Base-by-base conservation (phyloP, 2,888 invertebrate genomes). In the Uloborus plumipes region DNA sequence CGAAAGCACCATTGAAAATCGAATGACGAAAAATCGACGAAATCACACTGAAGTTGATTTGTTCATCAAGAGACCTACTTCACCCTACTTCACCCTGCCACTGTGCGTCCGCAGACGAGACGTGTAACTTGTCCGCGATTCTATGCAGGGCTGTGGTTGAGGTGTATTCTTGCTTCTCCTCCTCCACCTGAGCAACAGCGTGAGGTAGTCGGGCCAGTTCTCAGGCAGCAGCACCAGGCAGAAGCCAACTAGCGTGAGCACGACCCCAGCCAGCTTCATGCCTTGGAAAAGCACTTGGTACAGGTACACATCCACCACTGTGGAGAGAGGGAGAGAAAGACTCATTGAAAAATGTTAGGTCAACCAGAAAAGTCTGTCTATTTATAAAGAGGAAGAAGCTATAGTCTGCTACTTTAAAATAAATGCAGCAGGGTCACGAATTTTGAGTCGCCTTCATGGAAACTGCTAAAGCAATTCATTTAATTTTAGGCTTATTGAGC, bases 121-220 rank as follows among this genome's bases (percentile, higher is more conserved):
- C 87, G 95, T 93, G 89, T 96, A 96, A 91, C 96, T 96, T 85
- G 94, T 94, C 64, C 94, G 94, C 87, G 94, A 92, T 90, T 93
- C 94, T 90, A 94, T 94, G 88, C 26, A 47, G 14, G 66, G 59
- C 15, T 79, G 49, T 1, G 20, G 31, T 15, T 20, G 61, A n/a
- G 39, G 59, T 20, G 69, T 83, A 22, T 85, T 84, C 53, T 84
- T 80, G 50, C 84, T 85, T 50, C 79, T 82, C 55, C 85, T 64
- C 55, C 86, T 79, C 86, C 85, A 86, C 51, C 96, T 93, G 87
- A 97, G 91, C 84, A 96, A 91, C 86, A 95, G 92, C 88, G 95
- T 96, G 89, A 97, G 95, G 89, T 96, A 97, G 89, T 96, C 95
- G 0, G 97, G 96, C 97, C 97, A 97, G 91, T 97, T 96, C 89